A percentile compares a stretch with the other conserved stretches of the same genome.
Conservation (phyloP, 2,888 invertebrate species). For the Amiota communis region DNA sequence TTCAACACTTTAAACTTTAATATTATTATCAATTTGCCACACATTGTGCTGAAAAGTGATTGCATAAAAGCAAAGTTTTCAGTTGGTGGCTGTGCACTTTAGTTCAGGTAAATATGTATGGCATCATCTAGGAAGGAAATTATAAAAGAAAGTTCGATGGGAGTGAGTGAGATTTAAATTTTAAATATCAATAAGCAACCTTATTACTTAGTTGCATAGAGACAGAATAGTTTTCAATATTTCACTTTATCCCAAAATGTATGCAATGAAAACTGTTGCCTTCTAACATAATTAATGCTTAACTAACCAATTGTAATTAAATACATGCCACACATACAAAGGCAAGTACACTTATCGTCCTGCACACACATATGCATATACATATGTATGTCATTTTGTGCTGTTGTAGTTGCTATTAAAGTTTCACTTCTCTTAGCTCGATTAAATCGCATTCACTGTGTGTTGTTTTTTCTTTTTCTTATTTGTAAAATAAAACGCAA, state of each 20-base stretch:
- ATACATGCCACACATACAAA: slow-evolving; percentile 51
- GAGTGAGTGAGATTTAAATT: no score
- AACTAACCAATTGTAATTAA: slow-evolving; percentile 47
- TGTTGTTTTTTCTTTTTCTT: background rate
- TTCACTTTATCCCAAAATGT: no score
- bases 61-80: slow-evolving; percentile 41
- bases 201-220: no score
- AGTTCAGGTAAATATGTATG: background rate
- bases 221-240: no score
- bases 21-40: slow-evolving; percentile 29
- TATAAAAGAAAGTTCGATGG: no score
- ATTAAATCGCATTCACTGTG: background rate
- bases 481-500: background rate
- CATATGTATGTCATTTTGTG: slow-evolving; percentile 21
- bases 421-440: slow-evolving; percentile 14
- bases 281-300: no score
- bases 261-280: no score
- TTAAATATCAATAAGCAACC: no score
- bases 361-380: slow-evolving; percentile 23
- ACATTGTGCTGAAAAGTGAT: slow-evolving; percentile 20
- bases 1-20: slow-evolving; percentile 7
- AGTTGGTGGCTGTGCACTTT: background rate
- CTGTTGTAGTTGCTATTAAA: background rate
- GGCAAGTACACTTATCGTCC: slow-evolving; percentile 25
- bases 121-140: background rate